Base-by-base conservation (phyloP, 2,888 invertebrate species). In the Drosophila imparisetae region DNA sequence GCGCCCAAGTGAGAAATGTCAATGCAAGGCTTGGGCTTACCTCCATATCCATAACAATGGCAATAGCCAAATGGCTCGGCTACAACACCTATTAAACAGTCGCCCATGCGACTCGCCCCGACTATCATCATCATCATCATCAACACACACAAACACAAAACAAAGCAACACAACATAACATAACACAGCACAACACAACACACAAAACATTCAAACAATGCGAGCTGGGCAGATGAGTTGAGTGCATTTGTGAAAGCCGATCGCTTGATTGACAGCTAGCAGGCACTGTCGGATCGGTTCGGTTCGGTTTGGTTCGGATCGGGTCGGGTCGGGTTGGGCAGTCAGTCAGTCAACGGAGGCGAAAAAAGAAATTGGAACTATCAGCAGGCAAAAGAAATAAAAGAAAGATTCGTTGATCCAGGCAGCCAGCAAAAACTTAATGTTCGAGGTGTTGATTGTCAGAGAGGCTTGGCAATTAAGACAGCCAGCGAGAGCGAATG, bases 1-100 rank as follows among this genome's bases (percentile, higher is more conserved):
- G 84, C 80, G 70, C 72, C 83, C 78, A 82, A 86, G 86, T 86
- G 88, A 86, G 78, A 88, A 86, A 86, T 88, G 81, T 83, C 86
- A 86, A 78, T 75, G 83, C 68, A 49, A 59, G 55, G 32, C 24
- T 65, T 62, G 65, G 62, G 38, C 54, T 63, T 65, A 68, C 67
- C 76, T 59, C 50, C 32, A 60, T 61, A 77, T 55, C 55, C 27
- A 38, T 38, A 55, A 55, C 54, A 55, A 55, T 38, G 54, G 38
- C 54, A 38, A 55, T 55, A 42, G 61, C 73, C 72, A 72, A 71
- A 71, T 72, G 66, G 42, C 68, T 49, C 45, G 34, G 45, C 29
- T 29, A 29, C 29, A 61, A 64, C 59, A 72, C 59, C 72, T 72
- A 72, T 76, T 76, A 68, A 72, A 67, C 40, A 71, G 64, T 61